These are phyloP conservation scores for Antennarius maculatus DNA, from an alignment of 2,797 vertebrate genomes.

Conservation along the genomic window DNA sequence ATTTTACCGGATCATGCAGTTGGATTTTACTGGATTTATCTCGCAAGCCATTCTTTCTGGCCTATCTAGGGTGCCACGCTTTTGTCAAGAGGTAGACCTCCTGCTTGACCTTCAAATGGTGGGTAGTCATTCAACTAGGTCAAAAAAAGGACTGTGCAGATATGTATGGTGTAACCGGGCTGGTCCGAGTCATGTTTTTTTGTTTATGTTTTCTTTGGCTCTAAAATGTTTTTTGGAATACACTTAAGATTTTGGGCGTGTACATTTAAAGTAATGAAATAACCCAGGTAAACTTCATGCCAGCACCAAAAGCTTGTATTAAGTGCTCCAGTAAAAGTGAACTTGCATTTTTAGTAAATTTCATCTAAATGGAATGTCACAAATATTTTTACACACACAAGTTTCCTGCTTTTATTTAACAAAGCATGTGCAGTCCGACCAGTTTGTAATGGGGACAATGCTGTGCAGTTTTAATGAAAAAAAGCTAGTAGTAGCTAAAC, in stretches of 20 bases:
- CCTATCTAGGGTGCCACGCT: constrained; percentile 11
- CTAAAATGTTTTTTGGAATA: constrained; percentile 5
- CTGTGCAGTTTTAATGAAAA: neutral
- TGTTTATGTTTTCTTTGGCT: constrained; percentile 11
- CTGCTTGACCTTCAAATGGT: constrained; percentile 28
- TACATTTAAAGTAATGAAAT: constrained; percentile 6
- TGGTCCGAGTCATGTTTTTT: neutral
- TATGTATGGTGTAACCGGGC: neutral
- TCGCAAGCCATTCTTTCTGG: constrained; percentile 24
- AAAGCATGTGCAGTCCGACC: no score
- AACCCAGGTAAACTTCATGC: no score
- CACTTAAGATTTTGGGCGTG: constrained; percentile 11
- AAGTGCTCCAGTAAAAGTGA: no score
- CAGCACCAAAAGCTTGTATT: no score
- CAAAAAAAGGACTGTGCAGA: constrained; percentile 6
- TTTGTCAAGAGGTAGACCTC: constrained; percentile 29
- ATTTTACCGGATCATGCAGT: constrained; percentile 22
- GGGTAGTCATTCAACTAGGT: constrained; percentile 22
- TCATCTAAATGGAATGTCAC: no score
- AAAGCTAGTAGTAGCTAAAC: neutral
- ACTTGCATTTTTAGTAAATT: no score
- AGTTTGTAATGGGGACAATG: no score
- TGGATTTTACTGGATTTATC: constrained; percentile 36
- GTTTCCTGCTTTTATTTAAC: no score
- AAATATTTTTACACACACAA: no score